Percentiles rank a stretch among this genome's conserved stretches.
These are phyloP conservation scores for Chloropsis hardwickii DNA, from an alignment of 2,113 vertebrate genomes.

Conservation along the genomic window DNA sequence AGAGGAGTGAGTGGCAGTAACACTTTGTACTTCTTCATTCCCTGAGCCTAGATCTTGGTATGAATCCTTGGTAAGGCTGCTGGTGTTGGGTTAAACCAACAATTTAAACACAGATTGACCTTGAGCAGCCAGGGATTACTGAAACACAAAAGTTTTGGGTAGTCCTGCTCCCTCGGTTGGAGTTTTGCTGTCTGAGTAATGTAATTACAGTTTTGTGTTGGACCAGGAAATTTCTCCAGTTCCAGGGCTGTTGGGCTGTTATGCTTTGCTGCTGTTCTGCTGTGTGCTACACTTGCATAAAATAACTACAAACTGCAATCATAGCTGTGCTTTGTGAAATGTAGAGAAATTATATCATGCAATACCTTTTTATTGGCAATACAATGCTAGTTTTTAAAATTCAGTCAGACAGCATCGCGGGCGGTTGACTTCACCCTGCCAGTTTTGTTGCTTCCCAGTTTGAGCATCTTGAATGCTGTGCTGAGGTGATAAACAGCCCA, in stretches of 20 bases:
- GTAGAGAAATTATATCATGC: neutral
- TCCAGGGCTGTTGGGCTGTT: neutral
- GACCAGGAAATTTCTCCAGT: neutral
- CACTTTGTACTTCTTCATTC: neutral
- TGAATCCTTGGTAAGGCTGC: neutral
- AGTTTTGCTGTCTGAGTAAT: neutral
- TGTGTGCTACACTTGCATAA: neutral
- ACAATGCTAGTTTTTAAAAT: neutral
- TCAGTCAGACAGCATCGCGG: neutral
- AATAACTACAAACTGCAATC: neutral
- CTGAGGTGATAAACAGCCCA: neutral
- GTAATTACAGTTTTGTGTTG: neutral
- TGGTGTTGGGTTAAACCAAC: neutral
- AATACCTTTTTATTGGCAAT: neutral
- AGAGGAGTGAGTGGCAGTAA: neutral
- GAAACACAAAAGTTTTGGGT: neutral
- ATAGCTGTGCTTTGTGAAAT: neutral
- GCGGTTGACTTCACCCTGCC: neutral
- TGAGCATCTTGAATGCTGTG: neutral
- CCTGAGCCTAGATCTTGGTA: neutral
- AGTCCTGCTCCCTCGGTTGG: neutral
- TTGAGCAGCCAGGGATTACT: neutral
- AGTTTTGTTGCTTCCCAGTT: neutral
- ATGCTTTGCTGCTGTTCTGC: neutral
- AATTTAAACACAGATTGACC: neutral